phyloP scores from a whole-genome alignment of 2,888 invertebrate species.

The Cryptus armator region DNA sequence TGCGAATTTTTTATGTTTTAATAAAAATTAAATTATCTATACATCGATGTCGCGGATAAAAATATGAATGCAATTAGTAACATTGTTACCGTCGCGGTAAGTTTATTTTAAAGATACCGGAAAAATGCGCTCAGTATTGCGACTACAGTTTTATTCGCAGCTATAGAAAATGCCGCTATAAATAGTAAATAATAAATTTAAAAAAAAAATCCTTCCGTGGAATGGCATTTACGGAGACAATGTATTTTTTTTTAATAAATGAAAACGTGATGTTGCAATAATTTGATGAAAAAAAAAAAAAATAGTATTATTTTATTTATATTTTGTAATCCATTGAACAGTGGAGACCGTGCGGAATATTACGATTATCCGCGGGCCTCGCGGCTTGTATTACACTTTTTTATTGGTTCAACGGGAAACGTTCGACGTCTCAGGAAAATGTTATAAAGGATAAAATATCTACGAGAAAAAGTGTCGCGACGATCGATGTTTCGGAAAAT shows the following conservation, averaged over 20 bases:
- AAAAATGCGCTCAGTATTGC: too few species aligned
- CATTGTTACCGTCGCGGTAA: too few species aligned
- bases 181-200: too few species aligned
- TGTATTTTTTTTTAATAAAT: background rate
- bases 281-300: background rate
- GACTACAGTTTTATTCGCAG: too few species aligned
- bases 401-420: slow-evolving; percentile 35
- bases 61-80: too few species aligned
- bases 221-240: background rate
- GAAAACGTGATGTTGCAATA: background rate
- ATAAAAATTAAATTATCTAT: too few species aligned
- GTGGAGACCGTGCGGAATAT: slow-evolving; percentile 15
- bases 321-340: slow-evolving; percentile 13
- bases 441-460: background rate
- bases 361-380: slow-evolving; percentile 32
- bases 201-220: background rate
- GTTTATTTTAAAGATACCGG: too few species aligned
- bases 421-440: slow-evolving; percentile 6
- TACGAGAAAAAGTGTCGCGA: background rate
- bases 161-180: too few species aligned
- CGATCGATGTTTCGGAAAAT: background rate
- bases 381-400: slow-evolving; percentile 19
- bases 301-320: background rate
- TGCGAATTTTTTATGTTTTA: too few species aligned
- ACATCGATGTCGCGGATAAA: too few species aligned